phyloP scores from a whole-genome alignment of 2,113 vertebrate species.

The Astatoreochromis straeleni region DNA sequence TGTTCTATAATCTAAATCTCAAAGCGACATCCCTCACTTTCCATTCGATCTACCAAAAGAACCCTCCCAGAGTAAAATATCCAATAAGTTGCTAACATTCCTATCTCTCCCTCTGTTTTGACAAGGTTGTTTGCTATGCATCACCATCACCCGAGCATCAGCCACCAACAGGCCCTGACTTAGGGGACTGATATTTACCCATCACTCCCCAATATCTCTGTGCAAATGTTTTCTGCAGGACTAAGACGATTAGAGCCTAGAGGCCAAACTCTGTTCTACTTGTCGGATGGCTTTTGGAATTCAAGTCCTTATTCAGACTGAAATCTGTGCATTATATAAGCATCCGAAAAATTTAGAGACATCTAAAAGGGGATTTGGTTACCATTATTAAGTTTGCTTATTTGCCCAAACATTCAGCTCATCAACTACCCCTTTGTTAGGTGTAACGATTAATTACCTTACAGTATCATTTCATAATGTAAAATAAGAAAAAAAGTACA shows the following conservation, averaged over 20 bases:
- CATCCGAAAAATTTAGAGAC: not conserved
- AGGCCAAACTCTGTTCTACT: not conserved
- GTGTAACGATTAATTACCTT: not conserved
- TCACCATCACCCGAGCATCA: not conserved
- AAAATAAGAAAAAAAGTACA: not conserved
- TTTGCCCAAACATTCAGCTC: not conserved
- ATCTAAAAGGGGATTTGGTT: not conserved
- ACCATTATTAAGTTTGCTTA: not conserved
- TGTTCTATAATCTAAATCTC: not conserved
- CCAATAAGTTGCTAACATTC: not conserved
- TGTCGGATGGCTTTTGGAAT: not conserved
- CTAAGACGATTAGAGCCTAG: not conserved
- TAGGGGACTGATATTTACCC: not conserved
- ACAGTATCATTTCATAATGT: not conserved
- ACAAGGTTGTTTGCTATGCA: not conserved
- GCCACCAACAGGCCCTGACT: not conserved
- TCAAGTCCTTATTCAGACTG: not conserved
- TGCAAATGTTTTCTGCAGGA: not conserved
- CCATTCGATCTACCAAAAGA: not conserved
- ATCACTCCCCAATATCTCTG: not conserved
- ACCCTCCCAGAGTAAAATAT: not conserved
- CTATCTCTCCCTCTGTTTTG: not conserved
- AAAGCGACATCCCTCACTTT: not conserved
- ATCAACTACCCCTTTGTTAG: not conserved
- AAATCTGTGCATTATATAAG: not conserved